Conservation (phyloP, 2,888 invertebrate genomes). For the Tenthredo scrophulariae region DNA sequence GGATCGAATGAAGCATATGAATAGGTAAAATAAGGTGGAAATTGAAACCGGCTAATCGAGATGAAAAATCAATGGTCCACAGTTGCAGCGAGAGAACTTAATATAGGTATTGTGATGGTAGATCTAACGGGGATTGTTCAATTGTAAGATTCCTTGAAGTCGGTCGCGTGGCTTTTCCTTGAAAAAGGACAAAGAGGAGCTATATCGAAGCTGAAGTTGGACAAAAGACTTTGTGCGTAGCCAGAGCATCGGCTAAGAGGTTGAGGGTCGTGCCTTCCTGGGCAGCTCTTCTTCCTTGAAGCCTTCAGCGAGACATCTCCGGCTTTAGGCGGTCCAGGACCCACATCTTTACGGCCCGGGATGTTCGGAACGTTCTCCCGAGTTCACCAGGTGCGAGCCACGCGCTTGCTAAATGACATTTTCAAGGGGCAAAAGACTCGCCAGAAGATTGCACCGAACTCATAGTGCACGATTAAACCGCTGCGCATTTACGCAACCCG, state of each 20-base stretch:
- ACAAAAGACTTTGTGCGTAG: conserved; percentile 44
- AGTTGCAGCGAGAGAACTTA: neutral
- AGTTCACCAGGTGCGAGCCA: conserved; percentile 45
- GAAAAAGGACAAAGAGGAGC: conserved; percentile 43
- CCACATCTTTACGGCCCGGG: neutral
- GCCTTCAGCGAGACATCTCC: conserved; percentile 1
- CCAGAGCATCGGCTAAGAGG: conserved; percentile 40
- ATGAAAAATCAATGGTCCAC: conserved; percentile 5
- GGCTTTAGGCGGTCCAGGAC: neutral
- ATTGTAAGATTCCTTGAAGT: conserved; percentile 45
- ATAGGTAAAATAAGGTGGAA: neutral
- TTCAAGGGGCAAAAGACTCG: conserved; percentile 29
- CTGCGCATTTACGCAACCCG: conserved; percentile 22
- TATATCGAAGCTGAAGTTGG: conserved; percentile 28
- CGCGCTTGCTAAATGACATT: conserved; percentile 41
- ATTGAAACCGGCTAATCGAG: neutral
- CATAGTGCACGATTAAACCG: conserved; percentile 37
- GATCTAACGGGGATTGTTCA: conserved; percentile 40
- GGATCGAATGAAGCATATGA: neutral
- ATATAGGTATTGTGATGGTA: conserved; percentile 17
- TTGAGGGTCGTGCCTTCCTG: conserved; percentile 42
- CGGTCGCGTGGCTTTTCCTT: conserved; percentile 52
- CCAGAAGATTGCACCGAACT: neutral
- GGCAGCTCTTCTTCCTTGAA: conserved; percentile 19
- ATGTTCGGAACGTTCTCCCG: neutral